Evolutionary conservation across 2,797 vertebrate species (phyloP), one percentile per base, ranked within the genome.

Genomic region (Lepilemur septentrionalis): DNA sequence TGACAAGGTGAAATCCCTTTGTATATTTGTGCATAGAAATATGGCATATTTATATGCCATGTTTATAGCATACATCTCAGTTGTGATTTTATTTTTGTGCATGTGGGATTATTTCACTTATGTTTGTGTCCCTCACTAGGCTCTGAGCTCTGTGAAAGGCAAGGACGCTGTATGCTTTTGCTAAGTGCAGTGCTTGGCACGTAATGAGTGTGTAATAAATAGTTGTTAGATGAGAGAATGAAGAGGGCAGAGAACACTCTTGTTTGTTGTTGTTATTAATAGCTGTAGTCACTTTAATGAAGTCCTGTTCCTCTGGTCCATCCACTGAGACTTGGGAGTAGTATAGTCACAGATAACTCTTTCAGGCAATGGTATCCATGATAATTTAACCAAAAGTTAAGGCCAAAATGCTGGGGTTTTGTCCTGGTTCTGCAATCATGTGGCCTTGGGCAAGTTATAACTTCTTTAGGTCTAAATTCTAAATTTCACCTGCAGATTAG

Each of bases 271-370:
- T 50, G 41, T 85, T 89, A 59, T 59, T 59, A 59, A 59, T 59
- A 67, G 23, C 10, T 95, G 65, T 57, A 89, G 52, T 73, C 65
- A 84, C 65, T 43, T 48, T 63, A 78, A 75, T 78, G n/a, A 95
- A 86, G 86, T 85, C 96, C 88, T 97, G 93, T 96, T 97, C 63
- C 96, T 96, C 94, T 96, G 87, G 93, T 96, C 96, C 38, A 30
- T 91, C 84, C 83, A 88, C 83, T 43, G 32, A 89, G 61, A 81
- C 59, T 28, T 81, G 94, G 73, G 46, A 82, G 82, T 72, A 75
- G 50, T 32, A 17, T 38, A 2, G 41, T 67, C 75, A 80, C 20
- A 83, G 86, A n/a, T 70, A 84, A 78, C 59, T 38, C 89, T 91
- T 50, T 25, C 59, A 75, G 30, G 85, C 69, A 67, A 59, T 61